Evolutionary conservation across 2,888 invertebrate species (phyloP).

Genomic region (Tenthredo amoena): DNA sequence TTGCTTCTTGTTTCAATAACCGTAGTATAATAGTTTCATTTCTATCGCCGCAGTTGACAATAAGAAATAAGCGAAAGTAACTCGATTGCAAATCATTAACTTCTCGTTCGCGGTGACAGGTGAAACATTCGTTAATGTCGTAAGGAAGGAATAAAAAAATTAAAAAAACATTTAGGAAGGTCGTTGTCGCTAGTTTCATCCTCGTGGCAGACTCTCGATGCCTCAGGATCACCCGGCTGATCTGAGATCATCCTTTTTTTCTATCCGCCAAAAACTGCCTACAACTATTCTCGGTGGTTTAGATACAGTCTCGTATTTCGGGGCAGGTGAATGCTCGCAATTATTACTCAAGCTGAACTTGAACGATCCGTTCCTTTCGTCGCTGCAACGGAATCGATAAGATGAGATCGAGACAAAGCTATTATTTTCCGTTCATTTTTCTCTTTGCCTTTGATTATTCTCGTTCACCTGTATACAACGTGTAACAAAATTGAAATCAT

Average conservation of each 20-base stretch:
- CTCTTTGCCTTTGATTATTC: not conserved
- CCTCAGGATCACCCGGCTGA: not conserved
- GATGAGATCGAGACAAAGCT: not conserved
- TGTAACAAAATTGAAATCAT: not conserved
- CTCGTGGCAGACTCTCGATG: not conserved
- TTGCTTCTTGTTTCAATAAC: constrained; percentile 30
- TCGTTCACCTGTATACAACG: not conserved
- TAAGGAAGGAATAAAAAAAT: not conserved
- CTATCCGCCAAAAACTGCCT: not conserved
- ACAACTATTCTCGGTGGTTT: not conserved
- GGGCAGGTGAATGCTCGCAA: constrained; percentile 7
- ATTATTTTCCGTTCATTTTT: not conserved
- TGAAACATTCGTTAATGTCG: constrained; percentile 18
- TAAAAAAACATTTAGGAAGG: not conserved
- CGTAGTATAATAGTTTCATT: constrained; percentile 26
- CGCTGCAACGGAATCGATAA: not conserved
- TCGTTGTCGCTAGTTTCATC: not conserved
- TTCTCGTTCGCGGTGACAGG: constrained; percentile 7
- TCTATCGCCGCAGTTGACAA: not conserved
- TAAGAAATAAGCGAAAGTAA: constrained; percentile 46
- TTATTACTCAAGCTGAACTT: constrained; percentile 7
- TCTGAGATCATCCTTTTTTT: not conserved
- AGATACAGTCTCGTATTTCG: not conserved
- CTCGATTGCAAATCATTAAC: constrained; percentile 33
- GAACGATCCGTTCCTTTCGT: constrained; percentile 15